Evolutionary conservation across 2,888 invertebrate species (phyloP), one percentile per base, ranked within the genome.

Genomic region (Pyrgus malvae): DNA sequence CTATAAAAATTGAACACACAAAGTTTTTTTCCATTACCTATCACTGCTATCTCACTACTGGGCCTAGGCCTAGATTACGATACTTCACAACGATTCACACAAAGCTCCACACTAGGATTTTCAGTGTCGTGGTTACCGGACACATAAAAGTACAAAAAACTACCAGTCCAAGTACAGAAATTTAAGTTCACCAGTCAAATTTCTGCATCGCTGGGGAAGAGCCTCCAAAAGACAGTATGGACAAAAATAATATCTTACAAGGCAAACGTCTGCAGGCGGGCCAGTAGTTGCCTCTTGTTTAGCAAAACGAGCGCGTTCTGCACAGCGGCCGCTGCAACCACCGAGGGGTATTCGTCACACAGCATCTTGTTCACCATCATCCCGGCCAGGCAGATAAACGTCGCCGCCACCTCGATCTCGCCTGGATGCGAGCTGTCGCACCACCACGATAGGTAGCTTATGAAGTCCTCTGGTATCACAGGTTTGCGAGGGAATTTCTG

Each of bases 401-500:
- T 81, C 2, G 87, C 81, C 0, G 80, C 82, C 12, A 70, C 61
- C 50, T 83, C 80, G 2, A 84, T 76, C 48, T 83, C 80, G 0
- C 69, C 76, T 1, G 72, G 69, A 0, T 68, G 56, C 0, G 57
- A 35, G 0, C 55, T 58, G 56, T 80, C 76, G 37, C 81, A 82
- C 65, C 72, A 77, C 83, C 80, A 86, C 0, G 80, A 67, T 0
- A 86, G 51, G 56, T 83, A 87, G 0, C 72, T 64, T 46, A 87
- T 80, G 57, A 66, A 87, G 16, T 89, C 87, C 51, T 87, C 80
- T 0, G 83, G 71, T 0, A 84, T 63, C 0, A 86, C 70, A 1
- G 87, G 84, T 31, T 77, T 78, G 0, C 51, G 23, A 0, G 85
- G 84, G 45, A 79, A 86, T 49, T 70, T 71, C 88, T 88, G 73